Base-by-base conservation (phyloP, 2,888 invertebrate species). In the Ophonus ardosiacus region DNA sequence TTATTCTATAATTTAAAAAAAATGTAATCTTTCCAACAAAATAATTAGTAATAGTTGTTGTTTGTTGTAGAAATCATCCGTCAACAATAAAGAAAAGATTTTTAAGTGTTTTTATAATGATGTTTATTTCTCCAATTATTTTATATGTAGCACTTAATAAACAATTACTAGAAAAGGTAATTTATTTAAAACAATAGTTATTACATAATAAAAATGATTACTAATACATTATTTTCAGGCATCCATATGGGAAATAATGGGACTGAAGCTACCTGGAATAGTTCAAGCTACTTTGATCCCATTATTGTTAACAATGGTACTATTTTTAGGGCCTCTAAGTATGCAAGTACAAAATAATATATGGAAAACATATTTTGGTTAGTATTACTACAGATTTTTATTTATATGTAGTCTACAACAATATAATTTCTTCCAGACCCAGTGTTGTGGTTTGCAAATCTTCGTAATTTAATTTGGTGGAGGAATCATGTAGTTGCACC, bases 401-500 rank as follows among this genome's bases (percentile, higher is more conserved):
- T 43, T 10, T 18, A 43, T 17, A 71, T 18, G 57, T 18, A 17
- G 24, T 24, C 24, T 21, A n/a, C 10, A 43, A 85, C 13, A 31
- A 61, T 21, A 63, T 63, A 17, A 31, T 84, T 40, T 40, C 40
- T 90, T 90, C 21, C 89, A 96, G 97, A 96, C 88, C 93, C 94
- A 0, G 92, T 93, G 86, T 96, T 95, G 88, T 95, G 97, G 97
- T 90, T 94, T 83, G 93, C 93, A 83, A 95, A 94, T 88, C 92
- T 95, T 86, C 93, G 93, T 88, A 96, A 96, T 88, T 92, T 97
- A 81, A 94, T 96, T 40, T 98, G 98, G 97, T 93, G 98, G 88
- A 93, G 98, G 86, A 98, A 97, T 90, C 96, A 97, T 89, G 91
- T 98, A 38, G 96, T 98, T 88, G 98, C 98, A 0, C 99, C 98